Evolutionary conservation across 2,888 invertebrate genomes (phyloP).

Genomic region (Norana najaformis): DNA sequence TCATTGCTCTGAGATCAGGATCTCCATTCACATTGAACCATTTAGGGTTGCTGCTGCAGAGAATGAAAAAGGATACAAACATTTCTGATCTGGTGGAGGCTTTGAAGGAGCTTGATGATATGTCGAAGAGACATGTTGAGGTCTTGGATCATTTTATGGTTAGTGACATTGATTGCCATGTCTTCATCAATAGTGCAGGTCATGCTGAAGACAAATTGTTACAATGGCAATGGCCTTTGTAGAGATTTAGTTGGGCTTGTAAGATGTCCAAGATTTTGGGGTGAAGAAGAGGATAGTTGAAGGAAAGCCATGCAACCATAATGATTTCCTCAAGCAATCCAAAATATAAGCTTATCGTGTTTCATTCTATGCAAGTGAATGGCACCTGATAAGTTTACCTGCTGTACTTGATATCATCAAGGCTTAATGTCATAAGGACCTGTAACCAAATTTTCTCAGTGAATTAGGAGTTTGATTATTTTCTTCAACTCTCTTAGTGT

Average conservation of each 20-base stretch:
- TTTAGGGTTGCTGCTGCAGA: constrained; percentile 34
- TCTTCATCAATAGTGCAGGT: too few relatives aligned
- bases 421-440: neutral
- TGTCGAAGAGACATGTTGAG: constrained; percentile 73
- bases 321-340: too few relatives aligned
- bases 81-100: constrained; percentile 67
- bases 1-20: neutral
- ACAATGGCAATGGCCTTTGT: too few relatives aligned
- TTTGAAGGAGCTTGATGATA: constrained; percentile 76
- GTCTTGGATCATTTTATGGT: constrained; percentile 72
- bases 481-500: neutral
- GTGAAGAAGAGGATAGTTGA: too few relatives aligned
- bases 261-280: too few relatives aligned
- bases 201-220: too few relatives aligned
- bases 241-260: too few relatives aligned
- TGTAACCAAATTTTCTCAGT: neutral
- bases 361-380: too few relatives aligned
- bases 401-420: too few relatives aligned
- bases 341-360: too few relatives aligned
- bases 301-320: too few relatives aligned
- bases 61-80: neutral
- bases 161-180: constrained; percentile 27
- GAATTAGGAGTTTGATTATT: neutral
- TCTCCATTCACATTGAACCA: constrained; percentile 49
- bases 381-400: too few relatives aligned